phyloP scores from a whole-genome alignment of 2,797 vertebrate species.

The Pangasius sanitwongsei region DNA sequence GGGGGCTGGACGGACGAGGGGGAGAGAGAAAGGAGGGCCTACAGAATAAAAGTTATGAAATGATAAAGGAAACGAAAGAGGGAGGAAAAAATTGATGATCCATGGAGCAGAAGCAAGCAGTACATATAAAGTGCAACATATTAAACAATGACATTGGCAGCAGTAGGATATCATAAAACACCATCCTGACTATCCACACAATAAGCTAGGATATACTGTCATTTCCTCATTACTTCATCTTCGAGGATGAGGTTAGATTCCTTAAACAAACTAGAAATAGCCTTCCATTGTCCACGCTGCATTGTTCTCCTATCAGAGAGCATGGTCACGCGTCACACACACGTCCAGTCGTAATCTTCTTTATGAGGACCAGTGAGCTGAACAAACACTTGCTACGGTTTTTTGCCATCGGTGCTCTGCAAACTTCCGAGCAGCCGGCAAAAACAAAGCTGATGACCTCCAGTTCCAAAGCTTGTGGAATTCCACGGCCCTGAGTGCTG shows the following conservation, averaged over 20 bases:
- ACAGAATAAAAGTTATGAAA: neutral
- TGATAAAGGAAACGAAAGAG: neutral
- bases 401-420: slow-evolving; percentile 26
- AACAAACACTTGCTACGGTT: slow-evolving; percentile 75
- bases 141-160: slow-evolving; percentile 1
- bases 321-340: slow-evolving; percentile 28
- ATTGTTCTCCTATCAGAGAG: slow-evolving; percentile 28
- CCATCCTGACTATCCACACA: slow-evolving; percentile 12
- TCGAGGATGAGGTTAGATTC: neutral
- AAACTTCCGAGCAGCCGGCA: slow-evolving; percentile 13
- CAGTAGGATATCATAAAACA: slow-evolving; percentile 11
- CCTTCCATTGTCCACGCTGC: slow-evolving; percentile 16
- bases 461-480: slow-evolving; percentile 39
- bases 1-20: neutral
- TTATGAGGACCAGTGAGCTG: slow-evolving; percentile 65
- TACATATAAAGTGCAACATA: neutral
- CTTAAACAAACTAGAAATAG: slow-evolving; percentile 16
- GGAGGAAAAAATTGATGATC: neutral
- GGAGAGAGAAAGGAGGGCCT: neutral
- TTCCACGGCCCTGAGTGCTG: slow-evolving; percentile 38
- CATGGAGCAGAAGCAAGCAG: neutral
- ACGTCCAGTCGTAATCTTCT: slow-evolving; percentile 60
- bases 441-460: slow-evolving; percentile 40
- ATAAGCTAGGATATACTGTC: slow-evolving; percentile 20
- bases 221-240: slow-evolving; percentile 49